A percentile compares a stretch with the other conserved stretches of the same genome.
phyloP scores from a whole-genome alignment of 2,113 vertebrate species.

The Vulpes ferrilata region DNA sequence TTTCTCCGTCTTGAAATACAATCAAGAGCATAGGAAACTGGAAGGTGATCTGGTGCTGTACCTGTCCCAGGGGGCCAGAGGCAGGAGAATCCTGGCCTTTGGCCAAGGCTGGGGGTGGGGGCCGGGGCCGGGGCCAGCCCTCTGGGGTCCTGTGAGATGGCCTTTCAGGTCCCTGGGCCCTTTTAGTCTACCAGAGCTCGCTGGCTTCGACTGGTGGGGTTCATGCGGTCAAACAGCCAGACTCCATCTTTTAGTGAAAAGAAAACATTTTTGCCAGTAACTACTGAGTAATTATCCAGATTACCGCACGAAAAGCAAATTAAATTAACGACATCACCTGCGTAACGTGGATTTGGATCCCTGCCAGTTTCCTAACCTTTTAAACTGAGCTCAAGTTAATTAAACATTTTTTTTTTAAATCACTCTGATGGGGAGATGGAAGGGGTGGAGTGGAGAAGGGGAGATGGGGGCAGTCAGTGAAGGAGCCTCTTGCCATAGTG shows the following conservation, averaged over 20 bases:
- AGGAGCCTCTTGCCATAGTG: not conserved
- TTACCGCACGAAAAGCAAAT: constrained; percentile 87
- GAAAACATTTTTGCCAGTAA: constrained; percentile 87
- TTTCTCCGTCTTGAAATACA: constrained; percentile 79
- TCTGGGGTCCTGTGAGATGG: not conserved
- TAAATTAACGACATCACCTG: constrained; percentile 88
- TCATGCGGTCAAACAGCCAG: constrained; percentile 72
- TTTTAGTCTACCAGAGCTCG: not conserved
- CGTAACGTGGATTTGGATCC: constrained; percentile 84
- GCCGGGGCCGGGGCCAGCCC: not conserved
- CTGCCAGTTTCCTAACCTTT: constrained; percentile 92
- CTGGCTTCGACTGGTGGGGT: constrained; percentile 29
- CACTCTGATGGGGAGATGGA: constrained; percentile 70
- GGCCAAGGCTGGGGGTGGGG: not conserved
- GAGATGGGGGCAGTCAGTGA: constrained; percentile 31
- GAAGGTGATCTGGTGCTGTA: constrained; percentile 72
- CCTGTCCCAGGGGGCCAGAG: not conserved
- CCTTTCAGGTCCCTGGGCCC: not conserved
- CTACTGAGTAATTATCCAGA: constrained; percentile 87
- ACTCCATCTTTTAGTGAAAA: constrained; percentile 83
- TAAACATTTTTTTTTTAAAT: constrained; percentile 85
- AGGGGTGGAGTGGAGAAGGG: constrained; percentile 33
- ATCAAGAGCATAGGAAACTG: constrained; percentile 87
- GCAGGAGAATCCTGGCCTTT: not conserved
- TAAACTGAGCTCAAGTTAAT: constrained; percentile 89